Percentiles rank a stretch among this genome's conserved stretches.
phyloP scores from a whole-genome alignment of 92 coral and sea anemone genomes.

The Porites lobata region DNA sequence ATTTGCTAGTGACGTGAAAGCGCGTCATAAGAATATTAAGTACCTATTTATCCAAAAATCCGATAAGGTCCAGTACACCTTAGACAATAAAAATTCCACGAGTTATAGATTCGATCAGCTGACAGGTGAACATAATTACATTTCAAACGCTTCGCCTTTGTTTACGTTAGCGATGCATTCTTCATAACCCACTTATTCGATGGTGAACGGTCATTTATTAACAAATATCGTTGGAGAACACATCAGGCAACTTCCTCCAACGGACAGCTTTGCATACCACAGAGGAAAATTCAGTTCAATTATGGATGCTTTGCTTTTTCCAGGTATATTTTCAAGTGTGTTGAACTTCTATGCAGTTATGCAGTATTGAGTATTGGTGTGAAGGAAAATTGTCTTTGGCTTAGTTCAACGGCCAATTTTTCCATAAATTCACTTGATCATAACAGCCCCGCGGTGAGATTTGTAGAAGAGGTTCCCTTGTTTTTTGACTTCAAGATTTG shows the following conservation, averaged over 20 bases:
- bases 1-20: conserved; percentile 30
- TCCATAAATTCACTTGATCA: not conserved
- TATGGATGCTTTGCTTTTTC: conserved; percentile 85
- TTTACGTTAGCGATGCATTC: conserved; percentile 49
- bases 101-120: conserved; percentile 19
- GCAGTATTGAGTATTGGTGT: not conserved
- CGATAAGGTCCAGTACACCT: conserved; percentile 35
- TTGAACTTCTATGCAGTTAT: not conserved
- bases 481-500: not conserved
- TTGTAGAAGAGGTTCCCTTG: not conserved
- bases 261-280: conserved; percentile 38
- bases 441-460: not conserved
- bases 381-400: not conserved
- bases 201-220: conserved; percentile 56
- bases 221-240: conserved; percentile 44
- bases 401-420: not conserved
- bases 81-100: conserved; percentile 45
- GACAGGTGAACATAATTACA: conserved; percentile 51
- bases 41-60: conserved; percentile 28
- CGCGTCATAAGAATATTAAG: conserved; percentile 40
- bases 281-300: conserved; percentile 34
- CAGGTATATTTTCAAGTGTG: conserved; percentile 69
- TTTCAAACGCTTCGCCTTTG: conserved; percentile 56
- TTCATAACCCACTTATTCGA: conserved; percentile 44
- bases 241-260: conserved; percentile 25